A percentile compares a stretch with the other conserved stretches of the same genome.
phyloP scores from a whole-genome alignment of 1,140 invertebrate species.

The Sinella curviseta region DNA sequence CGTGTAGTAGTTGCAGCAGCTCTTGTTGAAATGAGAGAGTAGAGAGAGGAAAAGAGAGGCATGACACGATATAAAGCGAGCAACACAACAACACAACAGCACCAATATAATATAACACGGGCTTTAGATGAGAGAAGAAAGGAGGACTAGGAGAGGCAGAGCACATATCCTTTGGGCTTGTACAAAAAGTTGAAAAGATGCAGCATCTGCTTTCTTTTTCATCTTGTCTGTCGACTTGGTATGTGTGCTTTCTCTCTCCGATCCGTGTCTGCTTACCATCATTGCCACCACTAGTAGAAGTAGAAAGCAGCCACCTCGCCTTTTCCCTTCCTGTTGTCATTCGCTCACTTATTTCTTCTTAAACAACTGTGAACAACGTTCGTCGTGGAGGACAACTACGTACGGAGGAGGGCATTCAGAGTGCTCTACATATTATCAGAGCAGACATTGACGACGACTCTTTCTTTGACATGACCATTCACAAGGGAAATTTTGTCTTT shows the following conservation, averaged over 20 bases:
- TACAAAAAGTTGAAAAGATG: conserved; percentile 30
- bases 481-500: neutral
- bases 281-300: too few relatives aligned
- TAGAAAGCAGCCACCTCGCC: neutral
- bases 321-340: neutral
- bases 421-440: neutral
- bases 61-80: too few relatives aligned
- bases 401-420: too few relatives aligned
- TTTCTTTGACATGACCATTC: neutral
- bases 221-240: conserved; percentile 23
- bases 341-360: neutral
- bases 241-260: neutral
- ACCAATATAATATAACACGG: too few relatives aligned
- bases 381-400: too few relatives aligned
- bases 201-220: conserved; percentile 38
- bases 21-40: neutral
- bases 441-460: neutral
- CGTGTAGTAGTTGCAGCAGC: neutral
- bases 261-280: neutral
- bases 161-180: conserved; percentile 28
- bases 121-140: too few relatives aligned
- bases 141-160: neutral
- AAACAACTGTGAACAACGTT: too few relatives aligned
- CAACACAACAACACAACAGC: neutral
- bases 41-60: too few relatives aligned